Base-by-base conservation (phyloP, 2,113 vertebrate species). In the Oplegnathus fasciatus region DNA sequence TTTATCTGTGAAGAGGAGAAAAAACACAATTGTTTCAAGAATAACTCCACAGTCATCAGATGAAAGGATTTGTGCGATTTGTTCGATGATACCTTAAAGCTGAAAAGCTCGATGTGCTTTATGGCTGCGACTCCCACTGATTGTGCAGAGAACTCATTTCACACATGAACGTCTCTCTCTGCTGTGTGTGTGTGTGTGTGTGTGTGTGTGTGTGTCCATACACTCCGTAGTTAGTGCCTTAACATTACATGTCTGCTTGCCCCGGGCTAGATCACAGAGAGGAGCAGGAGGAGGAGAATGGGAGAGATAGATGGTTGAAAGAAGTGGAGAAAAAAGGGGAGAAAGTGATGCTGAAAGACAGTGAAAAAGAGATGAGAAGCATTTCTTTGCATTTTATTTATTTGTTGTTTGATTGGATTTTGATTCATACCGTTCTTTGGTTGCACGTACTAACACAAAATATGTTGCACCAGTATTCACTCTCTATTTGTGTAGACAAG, bases 141-240 rank as follows among this genome's bases (percentile, higher is more conserved):
- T 93, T 87, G 87, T 89, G 75, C 66, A 67, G 48, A 83, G 89
- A 94, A 94, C 85, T 95, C 86, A 95, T 95, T 95, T 95, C 94
- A 95, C 94, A 95, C 93, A 92, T 94, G 91, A 95, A 85, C 40
- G 88, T 94, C 66, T 86, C 84, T 86, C 83, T 88, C 58, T 89
- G 82, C 83, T 85, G 78, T 52, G 50, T 52, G 57, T 30, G 42
- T 67, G 44, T 50, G 44, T 68, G 64, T 40, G 78, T 82, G 72
- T 88, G 84, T 87, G 77, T 69, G 80, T 69, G 61, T 74, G 82
- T 87, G 72, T 62, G 85, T 83, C 72, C 83, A 72, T 55, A 86
- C 65, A 88, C 74, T 82, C 76, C 80, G 80, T 92, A 92, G 85
- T 95, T 94, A 94, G 92, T 85, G 88, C 85, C 86, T 93, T 93